Conservation (phyloP, 2,797 vertebrate genomes). For the Crenichthys baileyi region DNA sequence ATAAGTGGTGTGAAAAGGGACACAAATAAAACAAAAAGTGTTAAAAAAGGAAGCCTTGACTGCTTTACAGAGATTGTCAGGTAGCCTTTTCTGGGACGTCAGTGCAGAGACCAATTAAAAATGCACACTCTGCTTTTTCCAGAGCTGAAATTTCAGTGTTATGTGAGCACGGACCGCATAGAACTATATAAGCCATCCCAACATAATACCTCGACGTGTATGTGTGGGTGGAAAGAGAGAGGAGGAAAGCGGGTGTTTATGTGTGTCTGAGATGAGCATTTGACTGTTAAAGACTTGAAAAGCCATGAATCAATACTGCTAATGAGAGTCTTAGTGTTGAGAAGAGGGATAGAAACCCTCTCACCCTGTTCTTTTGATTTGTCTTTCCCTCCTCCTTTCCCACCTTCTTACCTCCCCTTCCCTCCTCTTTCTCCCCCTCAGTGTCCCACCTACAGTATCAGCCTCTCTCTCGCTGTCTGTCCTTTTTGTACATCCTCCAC, state of each 20-base stretch:
- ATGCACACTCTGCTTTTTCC: constrained; percentile 72
- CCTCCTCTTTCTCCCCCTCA: background rate
- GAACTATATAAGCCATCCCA: constrained; percentile 40
- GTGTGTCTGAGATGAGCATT: constrained; percentile 54
- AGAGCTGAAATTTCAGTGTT: constrained; percentile 60
- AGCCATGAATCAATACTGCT: constrained; percentile 79
- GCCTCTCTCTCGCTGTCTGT: constrained; percentile 9
- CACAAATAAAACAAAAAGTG: background rate
- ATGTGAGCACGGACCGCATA: constrained; percentile 30
- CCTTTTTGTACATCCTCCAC: constrained; percentile 19
- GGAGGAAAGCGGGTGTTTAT: constrained; percentile 26
- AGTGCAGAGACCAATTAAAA: constrained; percentile 64
- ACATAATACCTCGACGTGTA: constrained; percentile 25
- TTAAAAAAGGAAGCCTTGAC: background rate
- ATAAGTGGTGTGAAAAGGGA: background rate
- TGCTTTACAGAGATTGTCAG: constrained; percentile 29
- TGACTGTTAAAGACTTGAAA: constrained; percentile 78
- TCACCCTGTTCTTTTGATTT: constrained; percentile 72
- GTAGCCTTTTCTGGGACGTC: constrained; percentile 24
- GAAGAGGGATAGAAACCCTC: constrained; percentile 69
- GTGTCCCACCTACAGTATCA: background rate
- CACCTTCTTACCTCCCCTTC: constrained; percentile 20
- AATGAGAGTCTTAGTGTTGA: constrained; percentile 78
- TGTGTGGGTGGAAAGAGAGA: constrained; percentile 5
- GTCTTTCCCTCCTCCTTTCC: constrained; percentile 52